phyloP scores from a whole-genome alignment of 2,113 vertebrate genomes.

The Lamprologus tigripictilis region DNA sequence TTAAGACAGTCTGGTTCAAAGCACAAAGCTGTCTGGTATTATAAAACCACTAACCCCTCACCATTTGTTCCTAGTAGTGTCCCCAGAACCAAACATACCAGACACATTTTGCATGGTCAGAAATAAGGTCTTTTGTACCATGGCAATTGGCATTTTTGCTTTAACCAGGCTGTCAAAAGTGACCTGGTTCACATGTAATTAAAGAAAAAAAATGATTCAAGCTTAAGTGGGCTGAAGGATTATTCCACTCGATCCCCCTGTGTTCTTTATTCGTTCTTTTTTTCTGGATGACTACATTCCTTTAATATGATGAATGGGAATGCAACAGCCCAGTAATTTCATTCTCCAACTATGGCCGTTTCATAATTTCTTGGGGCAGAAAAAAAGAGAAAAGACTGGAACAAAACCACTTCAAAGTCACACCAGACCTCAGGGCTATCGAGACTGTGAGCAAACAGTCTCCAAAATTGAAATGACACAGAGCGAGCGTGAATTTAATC shows the following conservation, averaged over 20 bases:
- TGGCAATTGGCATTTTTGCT: neutral
- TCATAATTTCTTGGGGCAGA: slow-evolving; percentile 28
- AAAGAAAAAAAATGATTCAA: slow-evolving; percentile 24
- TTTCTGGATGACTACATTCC: slow-evolving; percentile 52
- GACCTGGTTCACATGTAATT: slow-evolving; percentile 29
- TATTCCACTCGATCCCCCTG: slow-evolving; percentile 26
- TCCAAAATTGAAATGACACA: slow-evolving; percentile 11
- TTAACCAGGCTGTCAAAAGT: neutral
- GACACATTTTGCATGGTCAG: neutral
- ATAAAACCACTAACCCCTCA: slow-evolving; percentile 45
- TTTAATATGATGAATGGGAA: slow-evolving; percentile 52
- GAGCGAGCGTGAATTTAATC: slow-evolving; percentile 11
- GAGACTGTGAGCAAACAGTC: slow-evolving; percentile 23
- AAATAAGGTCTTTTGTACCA: neutral
- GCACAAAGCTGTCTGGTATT: slow-evolving; percentile 19
- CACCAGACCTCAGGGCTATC: slow-evolving; percentile 15
- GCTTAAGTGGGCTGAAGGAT: slow-evolving; percentile 20
- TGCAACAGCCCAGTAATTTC: slow-evolving; percentile 43
- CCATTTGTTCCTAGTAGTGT: slow-evolving; percentile 47
- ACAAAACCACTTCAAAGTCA: slow-evolving; percentile 45
- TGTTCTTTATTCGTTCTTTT: slow-evolving; percentile 38
- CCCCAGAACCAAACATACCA: neutral
- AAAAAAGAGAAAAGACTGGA: neutral
- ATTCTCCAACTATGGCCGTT: slow-evolving; percentile 12
- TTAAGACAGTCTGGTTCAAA: slow-evolving; percentile 12